These are phyloP conservation scores for Lasius platythorax DNA, from an alignment of 2,888 invertebrate species.

Conservation along the genomic window DNA sequence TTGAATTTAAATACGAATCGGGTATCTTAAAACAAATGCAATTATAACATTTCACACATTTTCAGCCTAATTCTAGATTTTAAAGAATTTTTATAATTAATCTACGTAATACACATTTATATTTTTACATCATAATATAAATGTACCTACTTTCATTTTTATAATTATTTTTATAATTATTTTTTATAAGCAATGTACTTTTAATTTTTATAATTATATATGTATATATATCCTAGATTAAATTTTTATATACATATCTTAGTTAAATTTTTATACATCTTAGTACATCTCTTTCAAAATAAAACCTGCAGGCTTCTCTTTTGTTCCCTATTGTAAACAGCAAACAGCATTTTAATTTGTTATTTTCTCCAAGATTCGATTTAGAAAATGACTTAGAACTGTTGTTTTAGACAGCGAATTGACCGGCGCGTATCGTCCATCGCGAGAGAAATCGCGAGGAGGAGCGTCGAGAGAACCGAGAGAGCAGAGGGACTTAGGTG, in stretches of 20 bases:
- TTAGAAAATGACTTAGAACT: conserved; percentile 10
- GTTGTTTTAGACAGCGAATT: conserved; percentile 26
- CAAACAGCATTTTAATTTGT: neutral
- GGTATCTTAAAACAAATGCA: neutral
- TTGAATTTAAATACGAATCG: neutral
- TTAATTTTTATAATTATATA: no score
- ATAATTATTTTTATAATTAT: no score
- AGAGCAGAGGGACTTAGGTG: conserved; percentile 73
- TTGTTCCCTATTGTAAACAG: neutral
- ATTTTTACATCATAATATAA: neutral
- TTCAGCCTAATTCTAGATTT: neutral
- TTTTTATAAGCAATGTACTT: no score
- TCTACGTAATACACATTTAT: neutral
- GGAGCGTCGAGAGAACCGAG: conserved; percentile 54
- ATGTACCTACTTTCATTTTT: no score
- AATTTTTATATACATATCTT: neutral
- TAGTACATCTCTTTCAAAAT: neutral
- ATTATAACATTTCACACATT: neutral
- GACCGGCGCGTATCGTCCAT: neutral
- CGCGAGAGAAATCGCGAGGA: conserved; percentile 46
- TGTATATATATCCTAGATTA: neutral
- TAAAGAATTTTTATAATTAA: conserved; percentile 1
- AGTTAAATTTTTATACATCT: neutral
- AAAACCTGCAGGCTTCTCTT: neutral
- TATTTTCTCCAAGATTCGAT: neutral